Conservation (phyloP, 1,140 invertebrate genomes). For the Andricus grossulariae region DNA sequence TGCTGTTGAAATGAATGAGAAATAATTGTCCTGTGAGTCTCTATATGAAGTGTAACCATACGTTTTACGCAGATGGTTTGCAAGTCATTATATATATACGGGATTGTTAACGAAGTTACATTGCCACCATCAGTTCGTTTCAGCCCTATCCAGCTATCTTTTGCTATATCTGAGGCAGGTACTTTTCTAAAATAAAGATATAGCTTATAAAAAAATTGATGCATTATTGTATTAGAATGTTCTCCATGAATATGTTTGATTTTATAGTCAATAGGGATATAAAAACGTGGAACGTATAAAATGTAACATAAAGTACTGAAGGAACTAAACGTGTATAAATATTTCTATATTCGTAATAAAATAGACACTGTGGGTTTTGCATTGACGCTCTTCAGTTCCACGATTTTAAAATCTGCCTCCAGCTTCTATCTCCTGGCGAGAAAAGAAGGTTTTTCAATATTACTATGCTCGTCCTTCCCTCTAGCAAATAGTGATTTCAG, state of each 20-base stretch:
- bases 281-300: constrained; percentile 11
- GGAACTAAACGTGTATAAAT: background rate
- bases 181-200: constrained; percentile 23
- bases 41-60: constrained; percentile 40
- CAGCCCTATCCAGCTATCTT: constrained; percentile 38
- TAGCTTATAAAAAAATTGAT: too few species aligned
- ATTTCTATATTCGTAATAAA: constrained; percentile 6
- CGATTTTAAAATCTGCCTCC: too few species aligned
- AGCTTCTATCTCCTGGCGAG: too few species aligned
- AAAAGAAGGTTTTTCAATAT: too few species aligned
- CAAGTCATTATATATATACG: constrained; percentile 4
- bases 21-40: constrained; percentile 39
- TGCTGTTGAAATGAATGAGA: constrained; percentile 27
- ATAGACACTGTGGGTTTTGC: background rate
- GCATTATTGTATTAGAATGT: background rate
- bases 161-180: constrained; percentile 39
- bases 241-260: background rate
- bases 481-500: too few species aligned
- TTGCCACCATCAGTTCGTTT: constrained; percentile 41
- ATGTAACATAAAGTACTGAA: constrained; percentile 13
- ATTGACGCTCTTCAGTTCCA: too few species aligned
- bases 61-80: constrained; percentile 35
- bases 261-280: constrained; percentile 3
- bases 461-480: too few species aligned
- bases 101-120: constrained; percentile 47